phyloP scores from a whole-genome alignment of 1,140 invertebrate genomes.

The Pseudoatta argentina region DNA sequence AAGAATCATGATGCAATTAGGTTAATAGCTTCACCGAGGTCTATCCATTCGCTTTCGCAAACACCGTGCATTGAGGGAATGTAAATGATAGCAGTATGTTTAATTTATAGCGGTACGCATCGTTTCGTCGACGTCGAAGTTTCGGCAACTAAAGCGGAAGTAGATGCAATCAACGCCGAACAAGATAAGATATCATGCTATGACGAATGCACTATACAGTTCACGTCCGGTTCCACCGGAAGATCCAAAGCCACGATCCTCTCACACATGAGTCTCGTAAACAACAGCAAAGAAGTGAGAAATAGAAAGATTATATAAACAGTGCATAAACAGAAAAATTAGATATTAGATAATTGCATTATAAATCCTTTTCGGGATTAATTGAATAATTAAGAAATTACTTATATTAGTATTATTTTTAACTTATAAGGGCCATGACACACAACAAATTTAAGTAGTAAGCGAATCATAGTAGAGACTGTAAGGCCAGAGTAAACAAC shows the following conservation, averaged over 20 bases:
- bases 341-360: neutral
- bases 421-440: neutral
- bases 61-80: conserved; percentile 9
- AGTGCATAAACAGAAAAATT: neutral
- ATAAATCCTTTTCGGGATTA: neutral
- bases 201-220: conserved; percentile 92
- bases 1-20: conserved; percentile 80
- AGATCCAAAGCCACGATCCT: conserved; percentile 95
- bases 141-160: conserved; percentile 77
- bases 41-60: conserved; percentile 16
- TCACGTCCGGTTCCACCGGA: conserved; percentile 96
- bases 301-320: too few relatives aligned
- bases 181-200: conserved; percentile 88
- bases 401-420: neutral
- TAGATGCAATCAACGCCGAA: conserved; percentile 76
- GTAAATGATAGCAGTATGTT: conserved; percentile 52
- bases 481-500: too few relatives aligned
- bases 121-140: conserved; percentile 88
- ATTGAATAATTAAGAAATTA: conserved; percentile 1
- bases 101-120: conserved; percentile 88
- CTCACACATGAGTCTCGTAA: conserved; percentile 94
- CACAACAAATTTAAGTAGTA: too few relatives aligned
- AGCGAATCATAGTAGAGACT: too few relatives aligned
- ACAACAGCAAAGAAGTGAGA: conserved; percentile 91
- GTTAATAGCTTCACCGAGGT: conserved; percentile 78